Conservation (phyloP, 2,888 invertebrate species). For the Latrodectus hesperus region DNA sequence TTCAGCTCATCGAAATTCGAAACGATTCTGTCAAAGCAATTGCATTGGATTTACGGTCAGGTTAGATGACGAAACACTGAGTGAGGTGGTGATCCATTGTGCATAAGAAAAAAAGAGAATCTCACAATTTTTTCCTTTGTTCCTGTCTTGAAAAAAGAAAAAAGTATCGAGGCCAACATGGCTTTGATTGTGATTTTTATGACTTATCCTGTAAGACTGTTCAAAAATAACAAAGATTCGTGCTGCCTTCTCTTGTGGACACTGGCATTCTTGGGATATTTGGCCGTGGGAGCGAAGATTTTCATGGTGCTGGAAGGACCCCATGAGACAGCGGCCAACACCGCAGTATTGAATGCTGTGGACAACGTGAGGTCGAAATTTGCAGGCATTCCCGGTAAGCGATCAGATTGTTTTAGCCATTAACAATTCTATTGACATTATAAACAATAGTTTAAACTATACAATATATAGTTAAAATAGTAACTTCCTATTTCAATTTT, state of each 20-base stretch:
- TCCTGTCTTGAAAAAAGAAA: not conserved
- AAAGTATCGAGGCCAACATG: not conserved
- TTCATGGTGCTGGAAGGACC: slow-evolving; percentile 31
- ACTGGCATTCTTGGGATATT: not conserved
- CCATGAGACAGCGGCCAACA: not conserved
- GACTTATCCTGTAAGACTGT: not conserved
- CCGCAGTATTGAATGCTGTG: not conserved
- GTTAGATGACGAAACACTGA: slow-evolving; percentile 59
- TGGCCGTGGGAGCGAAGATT: slow-evolving; percentile 6
- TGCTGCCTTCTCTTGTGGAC: not conserved
- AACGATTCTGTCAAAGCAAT: slow-evolving; percentile 42
- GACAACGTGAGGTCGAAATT: slow-evolving; percentile 2
- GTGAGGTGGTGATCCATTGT: slow-evolving; percentile 16
- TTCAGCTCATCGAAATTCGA: slow-evolving; percentile 41
- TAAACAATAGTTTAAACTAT: no score
- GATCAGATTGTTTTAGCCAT: not conserved
- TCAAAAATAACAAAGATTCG: not conserved
- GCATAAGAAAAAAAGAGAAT: slow-evolving; percentile 10
- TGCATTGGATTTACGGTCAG: slow-evolving; percentile 68
- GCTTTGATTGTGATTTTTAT: slow-evolving; percentile 1
- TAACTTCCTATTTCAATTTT: no score
- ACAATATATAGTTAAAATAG: no score
- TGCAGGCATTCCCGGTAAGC: slow-evolving; percentile 30
- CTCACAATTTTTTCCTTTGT: not conserved
- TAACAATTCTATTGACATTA: no score